Percentiles rank a stretch among this genome's conserved stretches.
Conservation (phyloP, 2,888 invertebrate genomes). For the Pachydiplax longipennis region DNA sequence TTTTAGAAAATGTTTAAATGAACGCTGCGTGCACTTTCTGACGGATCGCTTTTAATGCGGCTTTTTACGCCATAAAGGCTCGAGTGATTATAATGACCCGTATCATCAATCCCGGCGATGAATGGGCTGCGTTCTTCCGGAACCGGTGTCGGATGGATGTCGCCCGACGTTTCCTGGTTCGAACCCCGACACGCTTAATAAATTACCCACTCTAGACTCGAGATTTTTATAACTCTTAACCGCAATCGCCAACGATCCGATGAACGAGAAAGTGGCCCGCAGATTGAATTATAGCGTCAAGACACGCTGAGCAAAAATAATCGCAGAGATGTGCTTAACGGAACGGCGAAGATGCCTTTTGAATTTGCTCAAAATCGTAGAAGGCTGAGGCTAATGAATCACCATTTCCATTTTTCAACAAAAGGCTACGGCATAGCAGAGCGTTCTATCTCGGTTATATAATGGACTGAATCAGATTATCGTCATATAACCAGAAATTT, state of each 20-base stretch:
- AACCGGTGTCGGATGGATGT: neutral
- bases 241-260: neutral
- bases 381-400: neutral
- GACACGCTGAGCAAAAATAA: neutral
- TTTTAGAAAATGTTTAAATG: neutral
- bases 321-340: neutral
- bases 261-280: neutral
- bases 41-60: neutral
- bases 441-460: too few species aligned
- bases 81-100: neutral
- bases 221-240: neutral
- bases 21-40: neutral
- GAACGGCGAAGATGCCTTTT: neutral
- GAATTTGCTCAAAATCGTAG: neutral
- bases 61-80: neutral
- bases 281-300: neutral
- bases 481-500: too few species aligned
- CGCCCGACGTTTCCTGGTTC: neutral
- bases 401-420: neutral
- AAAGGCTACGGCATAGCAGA: too few species aligned
- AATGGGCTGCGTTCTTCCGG: neutral
- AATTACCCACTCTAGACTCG: neutral
- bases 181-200: neutral
- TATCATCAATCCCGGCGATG: neutral
- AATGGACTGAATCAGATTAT: too few species aligned